Evolutionary conservation across 2,888 invertebrate species (phyloP), one percentile per base, ranked within the genome.

Genomic region (Synergus umbraculus): DNA sequence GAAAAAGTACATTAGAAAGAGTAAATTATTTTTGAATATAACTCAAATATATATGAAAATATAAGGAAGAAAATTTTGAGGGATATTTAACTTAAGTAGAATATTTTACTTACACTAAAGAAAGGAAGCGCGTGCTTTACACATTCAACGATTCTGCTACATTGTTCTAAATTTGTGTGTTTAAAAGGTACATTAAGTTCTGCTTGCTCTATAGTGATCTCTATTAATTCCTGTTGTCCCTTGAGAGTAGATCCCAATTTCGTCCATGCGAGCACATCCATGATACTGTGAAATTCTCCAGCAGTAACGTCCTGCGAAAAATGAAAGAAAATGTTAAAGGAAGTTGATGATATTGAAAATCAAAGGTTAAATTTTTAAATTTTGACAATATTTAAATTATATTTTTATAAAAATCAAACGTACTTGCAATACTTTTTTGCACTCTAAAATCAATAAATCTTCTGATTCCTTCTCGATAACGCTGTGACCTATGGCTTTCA

Each of bases 271-370:
- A 99, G 93, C 85, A 98, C 94, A 69, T 96, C 96, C 96, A 99
- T 97, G 81, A 98, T 95, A 82, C 95, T 94, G 87, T 97, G 96
- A 93, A 98, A 98, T 93, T 99, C 98, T 86, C 97, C 97, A 49
- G 97, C 97, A 15, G 96, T 97, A 44, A 97, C 96, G 93, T 97
- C 97, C 95, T 97, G 89, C n/a, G 83, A 81, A 49, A 4, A 76
- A 78, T 78, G 15, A 78, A 73, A 64, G 43, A 46, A 63, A 29
- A 29, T 29, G 22, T 29, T 29, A 29, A 29, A 29, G 2, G 22
- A 29, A 69, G 15, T 18, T 37, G 37, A 37, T 37, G 5, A 37
- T 4, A 37, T 37, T 37, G 37, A 37, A 37, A 37, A 37, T 37
- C 37, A 37, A 37, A 37, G 37, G 37, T 29, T 2, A 29, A 29